These are phyloP conservation scores for Potorous gilbertii DNA, from an alignment of 2,797 vertebrate genomes.

Conservation along the genomic window DNA sequence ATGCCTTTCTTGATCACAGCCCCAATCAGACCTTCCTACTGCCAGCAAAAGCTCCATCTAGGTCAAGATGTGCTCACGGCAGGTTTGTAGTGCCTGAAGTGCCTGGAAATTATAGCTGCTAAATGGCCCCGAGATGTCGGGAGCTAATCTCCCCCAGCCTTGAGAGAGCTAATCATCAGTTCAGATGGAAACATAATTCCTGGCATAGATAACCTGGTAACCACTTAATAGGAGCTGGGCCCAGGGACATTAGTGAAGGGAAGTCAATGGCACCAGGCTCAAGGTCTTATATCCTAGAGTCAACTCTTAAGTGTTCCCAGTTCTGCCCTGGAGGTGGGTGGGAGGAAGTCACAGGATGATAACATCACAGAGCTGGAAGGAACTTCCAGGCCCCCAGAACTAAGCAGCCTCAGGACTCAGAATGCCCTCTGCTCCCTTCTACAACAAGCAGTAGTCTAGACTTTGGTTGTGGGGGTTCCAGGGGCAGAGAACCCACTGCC, in stretches of 20 bases:
- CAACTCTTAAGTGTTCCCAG: not conserved
- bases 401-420: not conserved
- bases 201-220: not conserved
- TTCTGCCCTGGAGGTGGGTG: not conserved
- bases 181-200: conserved; percentile 1
- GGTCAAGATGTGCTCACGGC: not conserved
- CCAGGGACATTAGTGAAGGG: not conserved
- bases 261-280: not conserved
- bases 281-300: not conserved
- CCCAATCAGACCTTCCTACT: not conserved
- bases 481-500: not conserved
- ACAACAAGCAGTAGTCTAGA: not conserved
- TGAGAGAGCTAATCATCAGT: not conserved
- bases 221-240: not conserved
- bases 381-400: not conserved
- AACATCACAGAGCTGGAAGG: not conserved
- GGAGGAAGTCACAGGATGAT: not conserved
- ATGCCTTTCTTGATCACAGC: not conserved
- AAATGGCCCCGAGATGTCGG: not conserved
- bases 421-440: not conserved
- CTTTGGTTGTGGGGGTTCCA: not conserved
- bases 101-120: not conserved
- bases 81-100: not conserved
- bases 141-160: not conserved
- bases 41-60: not conserved